Evolutionary conservation across 2,113 vertebrate species (phyloP), one percentile per base, ranked within the genome.

Genomic region (Hypanus sabinus): DNA sequence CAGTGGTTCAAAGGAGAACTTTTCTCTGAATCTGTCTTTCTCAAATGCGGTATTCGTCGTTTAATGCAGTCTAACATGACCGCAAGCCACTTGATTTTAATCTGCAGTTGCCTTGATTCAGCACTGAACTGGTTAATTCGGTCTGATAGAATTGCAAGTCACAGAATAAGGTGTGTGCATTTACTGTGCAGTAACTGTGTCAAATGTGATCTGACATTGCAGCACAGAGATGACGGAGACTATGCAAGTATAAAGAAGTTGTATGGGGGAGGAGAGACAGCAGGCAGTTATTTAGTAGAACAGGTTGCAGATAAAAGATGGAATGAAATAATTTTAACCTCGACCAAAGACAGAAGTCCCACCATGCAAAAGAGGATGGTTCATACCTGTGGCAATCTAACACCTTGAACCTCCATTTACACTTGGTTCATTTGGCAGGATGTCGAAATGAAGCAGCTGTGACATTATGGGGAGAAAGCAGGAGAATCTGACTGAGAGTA

Each of bases 141-240:
- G 10, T 55, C 70, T 55, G 16, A 70, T 46, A 75, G 7, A 73
- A 75, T 27, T 93, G 70, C 68, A 93, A 93, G 10, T 93, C 91
- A 30, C 91, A 93, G 33, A 46, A 93, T 93, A 55, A 68, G 85
- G 30, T 73, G 36, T 73, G 90, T 38, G 33, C 36, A 73, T 38
- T 73, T 71, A 55, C 70, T 93, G 91, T 93, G 70, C 91, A 93
- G 38, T 2, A 46, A 93, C 70, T 93, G 91, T 93, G 91, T 93
- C 70, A 93, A 93, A 93, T 93, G 68, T 93, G 91, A 93, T 24
- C 68, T 93, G 91, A 93, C 91, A 93, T 55, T 73, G 20, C 36
- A 93, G 33, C 71, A 36, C 91, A 73, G 10, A 73, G 60, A 93
- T 55, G 91, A 71, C 7, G 36, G 90, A 38, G 90, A 27, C 91